Percentiles rank a stretch among this genome's conserved stretches.
phyloP scores from a whole-genome alignment of 2,888 invertebrate species.

The Micoletzkya japonica region DNA sequence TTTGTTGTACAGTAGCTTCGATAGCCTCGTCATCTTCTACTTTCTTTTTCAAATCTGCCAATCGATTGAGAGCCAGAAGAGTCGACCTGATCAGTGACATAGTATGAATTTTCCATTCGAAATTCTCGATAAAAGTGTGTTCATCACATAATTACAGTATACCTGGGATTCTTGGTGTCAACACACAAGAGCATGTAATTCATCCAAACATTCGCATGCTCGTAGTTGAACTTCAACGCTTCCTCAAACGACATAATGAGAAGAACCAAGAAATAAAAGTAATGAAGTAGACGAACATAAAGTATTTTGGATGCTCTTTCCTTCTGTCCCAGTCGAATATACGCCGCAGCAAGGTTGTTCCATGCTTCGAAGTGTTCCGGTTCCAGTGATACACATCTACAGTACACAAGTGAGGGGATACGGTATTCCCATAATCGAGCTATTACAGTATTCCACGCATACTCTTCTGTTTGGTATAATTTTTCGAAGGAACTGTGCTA shows the following conservation, averaged over 20 bases:
- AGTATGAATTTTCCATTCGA: not conserved
- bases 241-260: conserved; percentile 70
- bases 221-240: conserved; percentile 84
- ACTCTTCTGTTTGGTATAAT: too few relatives aligned
- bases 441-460: not conserved
- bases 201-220: conserved; percentile 93
- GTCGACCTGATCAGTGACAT: conserved; percentile 71
- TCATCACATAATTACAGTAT: conserved; percentile 15
- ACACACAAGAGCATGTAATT: conserved; percentile 85
- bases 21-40: conserved; percentile 41
- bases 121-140: not conserved
- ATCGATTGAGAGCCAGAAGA: conserved; percentile 80
- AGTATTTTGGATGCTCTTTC: conserved; percentile 63
- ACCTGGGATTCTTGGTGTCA: conserved; percentile 78
- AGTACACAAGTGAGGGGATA: not conserved
- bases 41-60: conserved; percentile 75
- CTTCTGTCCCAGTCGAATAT: conserved; percentile 84
- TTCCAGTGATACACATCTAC: conserved; percentile 54
- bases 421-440: not conserved
- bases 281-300: conserved; percentile 35
- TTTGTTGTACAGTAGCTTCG: conserved; percentile 67
- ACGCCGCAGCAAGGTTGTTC: conserved; percentile 94
- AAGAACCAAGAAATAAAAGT: not conserved
- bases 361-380: conserved; percentile 85
- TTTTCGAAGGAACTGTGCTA: not conserved